phyloP scores from a whole-genome alignment of 2,888 invertebrate species.

The Drosophila lutescens region DNA sequence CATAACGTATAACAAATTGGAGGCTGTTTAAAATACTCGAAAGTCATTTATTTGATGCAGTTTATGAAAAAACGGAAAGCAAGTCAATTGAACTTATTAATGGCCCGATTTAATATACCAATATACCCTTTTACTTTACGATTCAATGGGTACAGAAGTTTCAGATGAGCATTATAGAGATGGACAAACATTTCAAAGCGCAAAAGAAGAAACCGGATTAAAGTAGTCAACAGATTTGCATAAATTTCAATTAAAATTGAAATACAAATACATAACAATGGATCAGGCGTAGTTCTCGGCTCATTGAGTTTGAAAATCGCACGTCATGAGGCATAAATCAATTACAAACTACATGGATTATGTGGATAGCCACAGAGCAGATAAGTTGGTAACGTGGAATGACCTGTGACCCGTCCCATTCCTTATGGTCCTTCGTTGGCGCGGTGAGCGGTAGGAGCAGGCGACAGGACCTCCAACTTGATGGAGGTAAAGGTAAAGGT shows the following conservation, averaged over 20 bases:
- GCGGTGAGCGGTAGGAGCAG: background rate
- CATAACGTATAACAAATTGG: background rate
- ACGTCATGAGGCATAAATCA: background rate
- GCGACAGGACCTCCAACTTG: conserved; percentile 21
- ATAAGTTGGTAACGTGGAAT: too few species aligned
- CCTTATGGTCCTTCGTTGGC: background rate
- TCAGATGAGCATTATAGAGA: too few species aligned
- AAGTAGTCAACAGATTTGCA: background rate
- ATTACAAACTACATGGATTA: background rate
- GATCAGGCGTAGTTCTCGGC: background rate
- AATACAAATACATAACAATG: background rate
- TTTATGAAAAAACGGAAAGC: too few species aligned
- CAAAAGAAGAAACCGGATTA: too few species aligned
- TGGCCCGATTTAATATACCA: too few species aligned
- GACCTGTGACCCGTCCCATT: background rate
- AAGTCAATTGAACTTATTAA: too few species aligned
- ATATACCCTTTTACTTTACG: too few species aligned
- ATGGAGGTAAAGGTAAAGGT: conserved; percentile 46
- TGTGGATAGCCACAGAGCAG: too few species aligned
- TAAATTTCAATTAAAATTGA: background rate
- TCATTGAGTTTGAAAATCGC: background rate
- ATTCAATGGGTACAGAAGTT: too few species aligned
- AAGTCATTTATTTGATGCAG: too few species aligned
- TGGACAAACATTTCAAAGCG: too few species aligned
- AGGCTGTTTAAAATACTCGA: background rate